Base-by-base conservation (phyloP, 1,140 invertebrate genomes). In the Tenebrio molitor region DNA sequence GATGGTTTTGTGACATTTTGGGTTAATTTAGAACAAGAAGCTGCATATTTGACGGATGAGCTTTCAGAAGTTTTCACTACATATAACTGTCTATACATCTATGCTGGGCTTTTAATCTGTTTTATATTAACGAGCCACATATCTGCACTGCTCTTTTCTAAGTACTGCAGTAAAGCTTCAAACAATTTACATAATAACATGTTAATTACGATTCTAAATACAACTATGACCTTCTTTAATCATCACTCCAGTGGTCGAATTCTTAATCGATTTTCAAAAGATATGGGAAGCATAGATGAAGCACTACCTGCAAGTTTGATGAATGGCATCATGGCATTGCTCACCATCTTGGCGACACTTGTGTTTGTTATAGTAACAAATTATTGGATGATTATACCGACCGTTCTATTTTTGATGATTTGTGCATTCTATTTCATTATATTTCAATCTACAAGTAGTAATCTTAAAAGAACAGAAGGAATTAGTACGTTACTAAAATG, bases 1-100 rank as follows among this genome's bases (percentile, higher is more conserved):
- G 90, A 92, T 76, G 90, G 89, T 79, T 89, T 89, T 81, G 79
- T 91, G 0, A 86, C 88, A 1, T 89, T 86, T 75, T 92, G 90
- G 90, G 1, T 65, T 4, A 65, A 65, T 36, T 16, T 65, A 10
- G 33, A 65, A 17, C 8, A 65, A 36, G 15, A 5, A n/a, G 15
- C 10, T 8, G 58, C 8, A 63, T n/a, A 63, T 10, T 10, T 10
- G 0, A 8, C 4, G 29, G 4, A 5, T 5, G 4, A 33, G 4
- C 10, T 33, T 10, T 33, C 10, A 5, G 29, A 33, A 4, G 10
- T 33, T 33, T 5, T 33, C 0, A 4, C 10, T 10, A 10, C 4
- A 10, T 5, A 10, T 33, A 33, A 33, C 29, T 10, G 29, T 10
- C 10, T 33, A n/a, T n/a, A n/a, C n/a, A n/a, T n/a, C n/a, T n/a